phyloP scores from a whole-genome alignment of 1,140 invertebrate species.

The Aporrectodea caliginosa region DNA sequence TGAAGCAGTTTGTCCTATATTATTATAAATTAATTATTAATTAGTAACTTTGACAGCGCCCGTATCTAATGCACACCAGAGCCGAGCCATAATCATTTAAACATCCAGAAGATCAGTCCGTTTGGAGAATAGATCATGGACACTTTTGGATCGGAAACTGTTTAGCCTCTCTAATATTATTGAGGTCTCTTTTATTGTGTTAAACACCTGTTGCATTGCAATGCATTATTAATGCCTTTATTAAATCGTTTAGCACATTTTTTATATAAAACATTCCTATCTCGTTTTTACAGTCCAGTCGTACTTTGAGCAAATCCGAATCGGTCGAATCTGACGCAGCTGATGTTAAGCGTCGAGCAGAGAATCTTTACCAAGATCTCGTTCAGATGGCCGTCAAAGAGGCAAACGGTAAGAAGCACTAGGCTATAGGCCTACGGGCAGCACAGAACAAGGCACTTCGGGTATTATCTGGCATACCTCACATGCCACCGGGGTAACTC shows the following conservation, averaged over 20 bases:
- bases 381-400: constrained; percentile 25
- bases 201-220: constrained; percentile 20
- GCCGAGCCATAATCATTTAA: no score
- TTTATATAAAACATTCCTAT: no score
- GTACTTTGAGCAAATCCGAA: constrained; percentile 43
- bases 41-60: no score
- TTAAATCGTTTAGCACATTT: no score
- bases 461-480: no score
- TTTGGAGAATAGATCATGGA: no score
- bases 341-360: constrained; percentile 26
- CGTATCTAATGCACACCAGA: no score
- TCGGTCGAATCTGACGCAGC: constrained; percentile 31
- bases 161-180: not conserved
- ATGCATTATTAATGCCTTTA: no score
- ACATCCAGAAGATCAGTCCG: no score
- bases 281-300: constrained; percentile 46
- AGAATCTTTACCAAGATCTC: constrained; percentile 14
- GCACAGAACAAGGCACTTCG: not conserved
- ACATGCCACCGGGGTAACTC: not conserved
- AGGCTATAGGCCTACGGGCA: not conserved
- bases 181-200: constrained; percentile 8
- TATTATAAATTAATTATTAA: no score
- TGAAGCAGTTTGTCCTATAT: no score
- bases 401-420: constrained; percentile 32
- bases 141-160: no score